phyloP scores from a whole-genome alignment of 2,888 invertebrate genomes.

The Drosophila yooni region DNA sequence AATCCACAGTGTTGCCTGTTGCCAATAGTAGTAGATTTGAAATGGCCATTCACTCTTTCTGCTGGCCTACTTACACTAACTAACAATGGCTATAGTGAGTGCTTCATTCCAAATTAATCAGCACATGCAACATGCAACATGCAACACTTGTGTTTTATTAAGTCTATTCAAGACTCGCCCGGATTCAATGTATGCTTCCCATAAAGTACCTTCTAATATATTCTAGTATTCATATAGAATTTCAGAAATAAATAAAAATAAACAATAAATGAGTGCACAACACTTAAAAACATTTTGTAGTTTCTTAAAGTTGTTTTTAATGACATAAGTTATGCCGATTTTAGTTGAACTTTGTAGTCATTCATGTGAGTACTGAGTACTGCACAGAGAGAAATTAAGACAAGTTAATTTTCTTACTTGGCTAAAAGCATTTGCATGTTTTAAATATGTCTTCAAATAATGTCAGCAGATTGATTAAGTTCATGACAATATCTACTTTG shows the following conservation, averaged over 20 bases:
- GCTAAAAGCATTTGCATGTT: conserved; percentile 17
- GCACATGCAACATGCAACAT: background rate
- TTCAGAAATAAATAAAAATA: background rate
- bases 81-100: background rate
- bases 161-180: background rate
- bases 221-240: background rate
- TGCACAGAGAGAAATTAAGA: background rate
- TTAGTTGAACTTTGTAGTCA: background rate
- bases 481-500: background rate
- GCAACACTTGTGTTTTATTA: background rate
- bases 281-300: conserved; percentile 1
- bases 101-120: background rate
- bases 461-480: background rate
- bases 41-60: conserved; percentile 46
- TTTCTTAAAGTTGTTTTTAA: background rate
- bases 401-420: background rate
- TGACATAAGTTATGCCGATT: background rate
- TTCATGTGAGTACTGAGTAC: background rate
- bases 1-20: conserved; percentile 11
- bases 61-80: conserved; percentile 22
- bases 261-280: background rate
- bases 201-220: background rate
- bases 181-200: background rate
- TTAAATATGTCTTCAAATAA: background rate
- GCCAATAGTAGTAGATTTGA: conserved; percentile 10